Evolutionary conservation across 1,140 invertebrate genomes (phyloP), one percentile per base, ranked within the genome.

Genomic region (Drosophila erecta): DNA sequence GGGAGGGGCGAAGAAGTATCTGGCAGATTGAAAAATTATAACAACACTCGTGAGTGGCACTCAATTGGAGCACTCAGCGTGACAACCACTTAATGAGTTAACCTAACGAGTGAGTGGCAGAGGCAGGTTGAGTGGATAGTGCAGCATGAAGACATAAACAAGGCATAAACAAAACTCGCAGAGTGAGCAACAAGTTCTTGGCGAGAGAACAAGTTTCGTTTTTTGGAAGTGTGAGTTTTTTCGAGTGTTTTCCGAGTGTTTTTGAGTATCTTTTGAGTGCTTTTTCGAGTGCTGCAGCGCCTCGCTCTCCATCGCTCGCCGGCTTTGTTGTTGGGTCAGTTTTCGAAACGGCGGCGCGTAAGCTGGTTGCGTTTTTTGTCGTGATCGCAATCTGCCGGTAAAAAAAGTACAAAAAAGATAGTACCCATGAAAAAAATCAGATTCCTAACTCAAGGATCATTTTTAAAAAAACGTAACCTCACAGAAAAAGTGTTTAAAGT

Each of bases 21-120:
- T 65, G 60, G 53, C 81, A 75, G 79, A 86, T 86, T 87, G 84
- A 87, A 87, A 83, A 83, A 80, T 86, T 86, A 76, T 46, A 72
- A 86, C 81, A 78, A 79, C 75, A 83, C 84, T 87, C 75, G 62
- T 75, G 60, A 87, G 83, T 50, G 62, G 47, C 83, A 87, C 83
- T 87, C 83, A 81, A 79, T 87, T 66, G 57, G 69, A 49, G 78
- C 61, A 81, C 78, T 80, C 74, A 70, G 61, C 56, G 44, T 61
- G 74, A 77, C 74, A 77, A 57, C 73, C 74, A 77, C 74, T 77
- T 79, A 80, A 81, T 71, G 79, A 74, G 71, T 50, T 37, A 47
- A 33, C 40, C 46, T 27, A 37, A 35, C 33, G 54, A 40, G 60
- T 38, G 43, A 38, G 57, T 53, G 55, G 51, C 38, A 83, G 57